Conservation (phyloP, 2,113 vertebrate genomes). For the Catharus bicknelli region DNA sequence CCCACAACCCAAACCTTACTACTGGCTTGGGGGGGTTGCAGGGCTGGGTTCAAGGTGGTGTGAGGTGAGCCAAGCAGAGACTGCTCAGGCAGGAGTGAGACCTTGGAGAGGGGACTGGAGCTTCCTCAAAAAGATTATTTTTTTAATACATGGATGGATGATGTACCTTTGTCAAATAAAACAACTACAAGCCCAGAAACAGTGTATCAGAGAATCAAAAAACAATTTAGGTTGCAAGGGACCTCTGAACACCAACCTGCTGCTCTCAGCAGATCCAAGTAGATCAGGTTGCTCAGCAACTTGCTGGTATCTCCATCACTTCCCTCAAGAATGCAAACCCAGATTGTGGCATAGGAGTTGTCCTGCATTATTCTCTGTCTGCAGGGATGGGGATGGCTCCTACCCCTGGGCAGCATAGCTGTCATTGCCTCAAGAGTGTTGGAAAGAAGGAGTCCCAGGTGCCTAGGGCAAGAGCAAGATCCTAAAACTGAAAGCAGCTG, state of each 20-base stretch:
- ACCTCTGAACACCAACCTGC: neutral
- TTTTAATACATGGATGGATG: conserved; percentile 76
- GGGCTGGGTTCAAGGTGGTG: neutral
- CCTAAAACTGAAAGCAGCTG: neutral
- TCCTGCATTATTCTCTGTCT: neutral
- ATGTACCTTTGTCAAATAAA: conserved; percentile 82
- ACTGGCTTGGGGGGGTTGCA: neutral
- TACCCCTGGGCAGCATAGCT: neutral
- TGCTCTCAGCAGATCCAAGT: neutral
- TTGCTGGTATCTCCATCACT: neutral
- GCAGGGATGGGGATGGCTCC: neutral
- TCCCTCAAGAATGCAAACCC: neutral
- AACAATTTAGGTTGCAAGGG: neutral
- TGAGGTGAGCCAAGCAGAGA: neutral
- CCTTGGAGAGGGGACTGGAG: neutral
- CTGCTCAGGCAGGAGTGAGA: neutral
- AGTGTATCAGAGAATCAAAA: neutral
- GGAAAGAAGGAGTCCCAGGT: neutral
- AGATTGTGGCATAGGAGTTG: neutral
- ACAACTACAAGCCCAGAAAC: conserved; percentile 48
- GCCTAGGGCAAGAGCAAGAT: neutral
- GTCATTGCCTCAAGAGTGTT: neutral
- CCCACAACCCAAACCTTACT: neutral
- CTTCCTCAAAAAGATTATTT: conserved; percentile 77
- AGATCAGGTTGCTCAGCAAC: neutral